Percentiles rank a stretch among this genome's conserved stretches.
Conservation (phyloP, 1,140 invertebrate species). For the Drosophila eugracilis region DNA sequence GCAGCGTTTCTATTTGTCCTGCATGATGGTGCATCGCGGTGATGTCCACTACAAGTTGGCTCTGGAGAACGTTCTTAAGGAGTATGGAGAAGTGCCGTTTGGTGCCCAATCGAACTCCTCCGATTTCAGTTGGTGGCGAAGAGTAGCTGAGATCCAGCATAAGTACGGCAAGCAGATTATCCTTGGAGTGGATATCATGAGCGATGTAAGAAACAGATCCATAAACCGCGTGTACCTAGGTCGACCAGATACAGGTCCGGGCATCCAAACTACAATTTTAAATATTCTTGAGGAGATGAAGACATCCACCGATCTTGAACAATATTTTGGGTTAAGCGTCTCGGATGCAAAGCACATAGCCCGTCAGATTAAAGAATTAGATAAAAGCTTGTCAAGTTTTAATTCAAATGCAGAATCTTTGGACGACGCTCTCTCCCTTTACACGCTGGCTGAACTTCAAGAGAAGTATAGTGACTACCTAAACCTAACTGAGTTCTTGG, state of each 20-base stretch:
- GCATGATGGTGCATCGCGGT: conserved; percentile 27
- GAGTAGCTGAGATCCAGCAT: conserved; percentile 55
- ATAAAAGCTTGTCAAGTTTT: conserved; percentile 5
- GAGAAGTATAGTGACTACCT: conserved; percentile 38
- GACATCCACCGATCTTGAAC: conserved; percentile 21
- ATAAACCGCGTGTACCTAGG: conserved; percentile 56
- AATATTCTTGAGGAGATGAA: conserved; percentile 11
- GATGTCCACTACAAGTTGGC: conserved; percentile 54
- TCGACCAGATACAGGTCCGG: conserved; percentile 25
- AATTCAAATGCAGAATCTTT: background rate
- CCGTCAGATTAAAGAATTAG: conserved; percentile 27
- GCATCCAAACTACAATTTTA: background rate
- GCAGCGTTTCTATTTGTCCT: conserved; percentile 63
- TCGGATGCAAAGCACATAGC: conserved; percentile 30
- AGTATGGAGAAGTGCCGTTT: conserved; percentile 54
- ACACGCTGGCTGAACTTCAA: conserved; percentile 47
- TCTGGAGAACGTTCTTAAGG: conserved; percentile 46
- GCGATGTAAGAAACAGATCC: conserved; percentile 53
- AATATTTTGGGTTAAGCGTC: conserved; percentile 25
- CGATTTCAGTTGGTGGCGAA: conserved; percentile 69
- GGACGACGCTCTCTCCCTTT: conserved; percentile 30
- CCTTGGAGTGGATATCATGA: conserved; percentile 54
- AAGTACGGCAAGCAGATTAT: conserved; percentile 61
- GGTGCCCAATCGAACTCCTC: conserved; percentile 42
- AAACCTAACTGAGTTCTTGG: conserved; percentile 60